These are phyloP conservation scores for Nettapus auritus DNA, from an alignment of 2,113 vertebrate genomes.

Conservation along the genomic window DNA sequence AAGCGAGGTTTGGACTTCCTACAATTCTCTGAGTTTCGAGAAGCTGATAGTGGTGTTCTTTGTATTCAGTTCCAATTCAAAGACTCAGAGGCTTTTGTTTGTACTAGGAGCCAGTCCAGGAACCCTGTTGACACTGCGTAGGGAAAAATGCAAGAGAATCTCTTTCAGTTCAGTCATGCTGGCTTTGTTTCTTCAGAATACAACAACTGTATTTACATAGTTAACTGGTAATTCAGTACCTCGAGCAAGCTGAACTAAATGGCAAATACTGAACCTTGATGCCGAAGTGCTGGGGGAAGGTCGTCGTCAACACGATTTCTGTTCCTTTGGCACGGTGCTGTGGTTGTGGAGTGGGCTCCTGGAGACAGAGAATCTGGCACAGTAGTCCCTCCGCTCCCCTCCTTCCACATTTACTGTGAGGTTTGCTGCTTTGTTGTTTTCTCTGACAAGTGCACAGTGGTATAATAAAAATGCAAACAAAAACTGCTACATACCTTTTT, in stretches of 20 bases:
- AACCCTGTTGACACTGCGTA: constrained; percentile 58
- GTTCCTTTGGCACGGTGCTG: not conserved
- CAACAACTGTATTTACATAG: not conserved
- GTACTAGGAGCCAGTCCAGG: constrained; percentile 47
- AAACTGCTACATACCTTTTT: not conserved
- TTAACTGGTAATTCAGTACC: constrained; percentile 7
- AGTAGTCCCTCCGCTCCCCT: not conserved
- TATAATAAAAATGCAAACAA: not conserved
- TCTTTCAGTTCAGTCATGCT: constrained; percentile 26
- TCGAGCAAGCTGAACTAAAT: not conserved
- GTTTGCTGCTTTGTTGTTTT: not conserved
- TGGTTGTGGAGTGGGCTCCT: not conserved
- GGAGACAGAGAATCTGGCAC: not conserved
- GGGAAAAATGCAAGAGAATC: constrained; percentile 54
- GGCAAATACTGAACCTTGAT: not conserved
- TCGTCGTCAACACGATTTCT: not conserved
- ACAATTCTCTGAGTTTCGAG: constrained; percentile 37
- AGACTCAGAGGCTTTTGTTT: constrained; percentile 55
- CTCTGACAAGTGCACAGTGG: not conserved
- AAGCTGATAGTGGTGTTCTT: constrained; percentile 55
- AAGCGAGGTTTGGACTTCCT: constrained; percentile 27
- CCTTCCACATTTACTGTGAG: not conserved
- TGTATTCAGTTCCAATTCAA: constrained; percentile 46
- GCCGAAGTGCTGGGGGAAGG: not conserved
- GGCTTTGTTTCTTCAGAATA: constrained; percentile 27